Evolutionary conservation across 1,140 invertebrate genomes (phyloP).

Genomic region (Neocloeon triangulifer): DNA sequence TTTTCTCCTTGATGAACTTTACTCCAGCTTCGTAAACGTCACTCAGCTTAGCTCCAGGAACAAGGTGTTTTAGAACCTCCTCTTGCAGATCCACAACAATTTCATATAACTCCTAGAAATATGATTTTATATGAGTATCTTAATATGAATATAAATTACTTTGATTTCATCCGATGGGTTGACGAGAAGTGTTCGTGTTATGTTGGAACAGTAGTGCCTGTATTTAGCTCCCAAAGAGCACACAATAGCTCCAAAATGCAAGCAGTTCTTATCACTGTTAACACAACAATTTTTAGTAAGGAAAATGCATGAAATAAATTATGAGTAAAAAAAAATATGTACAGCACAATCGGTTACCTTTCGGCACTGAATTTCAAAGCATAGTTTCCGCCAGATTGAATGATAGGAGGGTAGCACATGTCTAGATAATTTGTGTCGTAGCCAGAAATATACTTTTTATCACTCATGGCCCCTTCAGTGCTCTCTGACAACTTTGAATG

Average conservation of each 20-base stretch:
- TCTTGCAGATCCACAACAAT: slow-evolving; percentile 83
- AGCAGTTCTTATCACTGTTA: slow-evolving; percentile 72
- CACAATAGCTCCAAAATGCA: slow-evolving; percentile 93
- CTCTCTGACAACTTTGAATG: slow-evolving; percentile 89
- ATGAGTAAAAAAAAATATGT: slow-evolving; percentile 3
- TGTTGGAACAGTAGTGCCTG: slow-evolving; percentile 96
- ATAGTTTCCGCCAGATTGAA: slow-evolving; percentile 95
- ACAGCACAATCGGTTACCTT: slow-evolving; percentile 17
- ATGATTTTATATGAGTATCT: not conserved
- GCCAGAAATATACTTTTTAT: slow-evolving; percentile 85
- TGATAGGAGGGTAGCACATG: slow-evolving; percentile 95
- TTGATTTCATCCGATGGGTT: slow-evolving; percentile 64
- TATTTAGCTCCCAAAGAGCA: slow-evolving; percentile 87
- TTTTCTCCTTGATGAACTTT: slow-evolving; percentile 66
- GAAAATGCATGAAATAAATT: not conserved
- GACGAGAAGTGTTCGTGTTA: slow-evolving; percentile 90
- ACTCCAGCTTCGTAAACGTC: slow-evolving; percentile 75
- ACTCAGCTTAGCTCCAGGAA: slow-evolving; percentile 61
- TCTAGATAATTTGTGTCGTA: slow-evolving; percentile 75
- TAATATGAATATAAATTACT: slow-evolving; percentile 22
- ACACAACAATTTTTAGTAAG: slow-evolving; percentile 3
- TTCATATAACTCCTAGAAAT: slow-evolving; percentile 70
- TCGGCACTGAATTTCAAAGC: slow-evolving; percentile 87
- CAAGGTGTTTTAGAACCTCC: slow-evolving; percentile 64
- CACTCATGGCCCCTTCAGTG: slow-evolving; percentile 69